phyloP scores from a whole-genome alignment of 1,140 invertebrate genomes.

The roundworm (Caenorhabditis elegans) region DNA sequence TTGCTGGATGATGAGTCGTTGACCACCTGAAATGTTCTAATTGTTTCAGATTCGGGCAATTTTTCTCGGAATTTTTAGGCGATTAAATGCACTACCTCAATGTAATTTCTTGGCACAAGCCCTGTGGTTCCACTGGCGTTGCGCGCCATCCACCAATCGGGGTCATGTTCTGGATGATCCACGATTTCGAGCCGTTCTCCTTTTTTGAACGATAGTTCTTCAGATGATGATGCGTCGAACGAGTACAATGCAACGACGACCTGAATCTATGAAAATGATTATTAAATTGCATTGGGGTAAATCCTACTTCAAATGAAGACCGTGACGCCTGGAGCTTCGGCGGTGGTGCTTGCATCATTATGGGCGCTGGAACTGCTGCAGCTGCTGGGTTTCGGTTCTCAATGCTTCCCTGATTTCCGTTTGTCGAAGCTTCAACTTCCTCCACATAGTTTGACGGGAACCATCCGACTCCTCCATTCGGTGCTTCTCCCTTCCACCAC shows the following conservation, averaged over 20 bases:
- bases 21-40: conserved; percentile 22
- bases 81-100: conserved; percentile 71
- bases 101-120: conserved; percentile 92
- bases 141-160: conserved; percentile 94
- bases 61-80: conserved; percentile 6
- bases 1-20: background rate
- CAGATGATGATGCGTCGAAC: conserved; percentile 90
- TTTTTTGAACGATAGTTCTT: conserved; percentile 94
- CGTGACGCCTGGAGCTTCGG: too few relatives aligned
- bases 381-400: background rate
- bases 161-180: conserved; percentile 89
- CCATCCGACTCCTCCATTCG: conserved; percentile 76
- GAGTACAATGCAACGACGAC: conserved; percentile 91
- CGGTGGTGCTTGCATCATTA: background rate
- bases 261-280: conserved; percentile 72
- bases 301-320: background rate
- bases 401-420: conserved; percentile 24
- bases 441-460: conserved; percentile 97
- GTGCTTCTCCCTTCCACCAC: conserved; percentile 88
- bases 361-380: background rate
- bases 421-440: conserved; percentile 71
- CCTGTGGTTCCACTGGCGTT: conserved; percentile 85
- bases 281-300: background rate
- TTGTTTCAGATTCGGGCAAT: too few relatives aligned
- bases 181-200: conserved; percentile 87